These are phyloP conservation scores for Rattus norvegicus DNA, from an alignment of 2,113 vertebrate genomes.

Conservation along the genomic window GRCr8 NC_086026.1:58830501-58831000, in stretches of 20 bases:
- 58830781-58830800: background rate
- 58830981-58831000: background rate
- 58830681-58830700: background rate
- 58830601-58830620: background rate
- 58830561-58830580: slow-evolving; percentile 57
- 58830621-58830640: slow-evolving; percentile 36
- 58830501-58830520: slow-evolving; percentile 52
- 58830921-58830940: slow-evolving; percentile 9
- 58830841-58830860: background rate
- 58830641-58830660: slow-evolving; percentile 1
- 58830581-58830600: slow-evolving; percentile 34
- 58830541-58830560: slow-evolving; percentile 26
- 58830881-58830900: background rate
- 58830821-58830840: background rate
- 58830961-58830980: background rate
- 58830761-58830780: background rate
- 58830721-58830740: background rate
- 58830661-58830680: slow-evolving; percentile 53
- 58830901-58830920: background rate
- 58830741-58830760: background rate
- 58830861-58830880: background rate
- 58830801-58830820: background rate
- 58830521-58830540: slow-evolving; percentile 19
- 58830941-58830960: slow-evolving; percentile 12
- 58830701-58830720: background rate